Base-by-base conservation (phyloP, 2,888 invertebrate genomes). In the Heliothis peltigera region DNA sequence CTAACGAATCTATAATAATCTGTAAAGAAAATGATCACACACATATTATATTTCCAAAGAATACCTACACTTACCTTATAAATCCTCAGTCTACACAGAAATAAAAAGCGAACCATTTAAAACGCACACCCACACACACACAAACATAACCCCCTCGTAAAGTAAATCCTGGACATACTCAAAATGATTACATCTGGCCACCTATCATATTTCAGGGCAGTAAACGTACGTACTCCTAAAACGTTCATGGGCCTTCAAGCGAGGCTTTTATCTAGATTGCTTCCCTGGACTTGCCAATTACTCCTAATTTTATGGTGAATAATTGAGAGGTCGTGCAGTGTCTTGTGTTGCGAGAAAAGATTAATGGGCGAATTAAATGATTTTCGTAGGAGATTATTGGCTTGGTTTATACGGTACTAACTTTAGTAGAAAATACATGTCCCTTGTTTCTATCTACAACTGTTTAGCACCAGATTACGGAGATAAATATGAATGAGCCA, bases 211-310 rank as follows among this genome's bases (percentile, higher is more conserved):
- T 79, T 82, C 75, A 66, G 70, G 57, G 70, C 64, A 67, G 70
- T 82, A 76, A 82, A 81, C 78, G 22, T 56, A 55, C 22, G 62
- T 49, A 64, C 63, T 70, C 70, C 73, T 73, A 58, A 75, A 82
- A 67, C 59, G 71, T 80, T 80, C 82, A 80, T 84, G 80, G 74
- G 72, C 77, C 64, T 70, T 71, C 76, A 70, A 59, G 68, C 70
- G 75, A 67, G 70, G 90, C 91, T 91, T 87, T 91, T 89, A 91
- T 83, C 89, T 84, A 85, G 91, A 91, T 91, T 91, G 87, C 85
- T 71, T 75, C 64, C 78, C 79, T 77, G 82, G 78, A 72, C 80
- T 79, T 12, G 12, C 79, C 89, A 89, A 89, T 90, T 89, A 88
- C 88, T 83, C 75, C 85, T 87, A 87, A 89, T 88, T 90, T 86